Percentiles rank a stretch among this genome's conserved stretches.
These are phyloP conservation scores for Drosophila nigrodunni DNA, from an alignment of 1,140 invertebrate species.

Conservation along the genomic window DNA sequence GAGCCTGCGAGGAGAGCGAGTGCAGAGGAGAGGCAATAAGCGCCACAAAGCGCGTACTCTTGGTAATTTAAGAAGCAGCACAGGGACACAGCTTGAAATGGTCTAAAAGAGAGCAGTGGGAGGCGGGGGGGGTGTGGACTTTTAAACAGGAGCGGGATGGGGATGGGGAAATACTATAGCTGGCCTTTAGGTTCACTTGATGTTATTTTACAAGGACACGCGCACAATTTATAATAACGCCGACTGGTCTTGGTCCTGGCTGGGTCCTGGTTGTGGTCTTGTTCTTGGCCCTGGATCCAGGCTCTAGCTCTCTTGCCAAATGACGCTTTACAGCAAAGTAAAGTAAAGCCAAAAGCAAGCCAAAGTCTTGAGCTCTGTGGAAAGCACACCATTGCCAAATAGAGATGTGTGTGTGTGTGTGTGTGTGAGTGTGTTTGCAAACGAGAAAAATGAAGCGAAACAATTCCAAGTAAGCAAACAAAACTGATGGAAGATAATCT, in stretches of 20 bases:
- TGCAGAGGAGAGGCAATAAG: conserved; percentile 52
- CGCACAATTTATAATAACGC: conserved; percentile 81
- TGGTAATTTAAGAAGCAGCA: conserved; percentile 74
- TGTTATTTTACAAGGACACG: conserved; percentile 82
- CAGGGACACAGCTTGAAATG: conserved; percentile 24
- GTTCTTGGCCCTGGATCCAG: conserved; percentile 17
- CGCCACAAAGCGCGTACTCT: conserved; percentile 60
- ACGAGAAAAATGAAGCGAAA: conserved; percentile 83
- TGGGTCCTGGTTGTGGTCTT: conserved; percentile 24
- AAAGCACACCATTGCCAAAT: conserved; percentile 47
- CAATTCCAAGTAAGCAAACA: conserved; percentile 82
- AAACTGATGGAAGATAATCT: conserved; percentile 84
- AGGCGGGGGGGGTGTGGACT: background rate
- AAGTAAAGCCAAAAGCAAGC: conserved; percentile 39
- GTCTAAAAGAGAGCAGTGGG: background rate
- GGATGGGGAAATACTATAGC: background rate
- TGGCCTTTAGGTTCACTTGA: conserved; percentile 69
- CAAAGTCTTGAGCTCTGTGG: conserved; percentile 30
- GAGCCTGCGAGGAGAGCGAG: conserved; percentile 2
- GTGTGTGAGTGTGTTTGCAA: conserved; percentile 67
- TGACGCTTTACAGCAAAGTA: conserved; percentile 36
- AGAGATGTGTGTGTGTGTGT: conserved; percentile 43
- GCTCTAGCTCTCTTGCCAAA: conserved; percentile 20
- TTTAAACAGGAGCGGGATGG: background rate
- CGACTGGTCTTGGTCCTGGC: conserved; percentile 23